These are phyloP conservation scores for Sarcophaga caerulescens DNA, from an alignment of 2,888 invertebrate genomes.

Conservation along the genomic window DNA sequence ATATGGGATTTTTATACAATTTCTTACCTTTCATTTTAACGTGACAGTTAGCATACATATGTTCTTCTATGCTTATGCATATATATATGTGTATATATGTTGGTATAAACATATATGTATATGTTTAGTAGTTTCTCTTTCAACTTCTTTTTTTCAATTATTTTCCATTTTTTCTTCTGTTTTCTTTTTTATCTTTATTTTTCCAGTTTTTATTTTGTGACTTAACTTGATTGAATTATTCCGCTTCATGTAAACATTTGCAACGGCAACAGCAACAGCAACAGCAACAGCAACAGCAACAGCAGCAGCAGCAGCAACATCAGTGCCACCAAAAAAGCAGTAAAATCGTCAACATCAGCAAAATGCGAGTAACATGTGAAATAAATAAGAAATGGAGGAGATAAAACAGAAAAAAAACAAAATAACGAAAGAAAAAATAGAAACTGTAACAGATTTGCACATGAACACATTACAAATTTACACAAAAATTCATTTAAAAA, in stretches of 20 bases:
- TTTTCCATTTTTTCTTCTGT: conserved; percentile 5
- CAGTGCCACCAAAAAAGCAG: conserved; percentile 9
- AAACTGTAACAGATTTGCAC: conserved; percentile 39
- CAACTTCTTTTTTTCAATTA: neutral
- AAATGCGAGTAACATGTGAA: conserved; percentile 36
- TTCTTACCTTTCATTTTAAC: conserved; percentile 48
- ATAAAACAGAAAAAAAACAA: neutral
- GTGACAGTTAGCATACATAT: conserved; percentile 37
- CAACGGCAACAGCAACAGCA: conserved; percentile 15
- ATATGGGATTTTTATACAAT: conserved; percentile 37
- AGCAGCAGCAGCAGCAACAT: neutral
- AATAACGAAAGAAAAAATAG: neutral
- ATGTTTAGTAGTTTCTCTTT: too few relatives aligned
- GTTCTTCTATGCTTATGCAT: neutral
- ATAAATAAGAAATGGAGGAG: conserved; percentile 23
- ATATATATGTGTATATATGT: too few relatives aligned
- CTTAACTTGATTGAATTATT: conserved; percentile 61
- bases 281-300: neutral
- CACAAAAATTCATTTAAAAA: conserved; percentile 46
- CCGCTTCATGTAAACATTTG: conserved; percentile 59
- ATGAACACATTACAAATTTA: conserved; percentile 37
- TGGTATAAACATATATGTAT: too few relatives aligned
- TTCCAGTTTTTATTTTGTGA: conserved; percentile 42
- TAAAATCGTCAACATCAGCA: conserved; percentile 33
- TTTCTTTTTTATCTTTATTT: neutral